These are phyloP conservation scores for Barbus barbus DNA, from an alignment of 2,113 vertebrate genomes.

Conservation along the genomic window DNA sequence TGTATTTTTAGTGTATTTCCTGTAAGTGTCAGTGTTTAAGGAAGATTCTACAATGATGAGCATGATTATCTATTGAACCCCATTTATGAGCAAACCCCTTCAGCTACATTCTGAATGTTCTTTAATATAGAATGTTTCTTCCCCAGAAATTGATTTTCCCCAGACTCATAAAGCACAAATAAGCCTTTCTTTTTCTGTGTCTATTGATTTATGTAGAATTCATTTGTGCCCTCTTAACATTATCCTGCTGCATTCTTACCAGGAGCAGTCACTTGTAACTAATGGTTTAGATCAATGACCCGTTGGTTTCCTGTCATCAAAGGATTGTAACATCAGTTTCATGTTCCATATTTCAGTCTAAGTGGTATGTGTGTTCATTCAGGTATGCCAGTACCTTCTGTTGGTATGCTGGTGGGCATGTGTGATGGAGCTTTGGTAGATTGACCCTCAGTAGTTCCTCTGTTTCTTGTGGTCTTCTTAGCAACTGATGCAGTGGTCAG, in stretches of 20 bases:
- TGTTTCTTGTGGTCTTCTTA: slow-evolving; percentile 75
- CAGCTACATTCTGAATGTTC: background rate
- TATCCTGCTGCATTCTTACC: slow-evolving; percentile 1
- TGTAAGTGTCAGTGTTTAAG: background rate
- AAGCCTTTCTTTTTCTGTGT: slow-evolving; percentile 2
- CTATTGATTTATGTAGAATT: slow-evolving; percentile 12
- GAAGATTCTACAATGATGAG: background rate
- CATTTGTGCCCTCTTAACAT: slow-evolving; percentile 9
- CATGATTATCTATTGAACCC: background rate
- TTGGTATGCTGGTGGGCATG: slow-evolving; percentile 89
- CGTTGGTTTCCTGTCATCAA: background rate
- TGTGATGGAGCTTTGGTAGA: slow-evolving; percentile 69
- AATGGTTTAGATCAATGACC: background rate
- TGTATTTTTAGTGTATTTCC: background rate
- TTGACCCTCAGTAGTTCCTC: slow-evolving; percentile 74
- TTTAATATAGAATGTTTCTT: too few relatives aligned
- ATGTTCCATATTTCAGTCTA: background rate
- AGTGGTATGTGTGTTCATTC: background rate
- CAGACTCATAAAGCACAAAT: slow-evolving; percentile 15
- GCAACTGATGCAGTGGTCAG: slow-evolving; percentile 71
- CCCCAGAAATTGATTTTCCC: background rate
- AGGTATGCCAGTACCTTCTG: slow-evolving; percentile 82
- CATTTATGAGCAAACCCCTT: background rate
- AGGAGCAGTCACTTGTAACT: slow-evolving; percentile 20
- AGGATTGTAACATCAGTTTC: background rate